Conservation (phyloP, 2,113 vertebrate genomes). For the Peucedramus taeniatus region DNA sequence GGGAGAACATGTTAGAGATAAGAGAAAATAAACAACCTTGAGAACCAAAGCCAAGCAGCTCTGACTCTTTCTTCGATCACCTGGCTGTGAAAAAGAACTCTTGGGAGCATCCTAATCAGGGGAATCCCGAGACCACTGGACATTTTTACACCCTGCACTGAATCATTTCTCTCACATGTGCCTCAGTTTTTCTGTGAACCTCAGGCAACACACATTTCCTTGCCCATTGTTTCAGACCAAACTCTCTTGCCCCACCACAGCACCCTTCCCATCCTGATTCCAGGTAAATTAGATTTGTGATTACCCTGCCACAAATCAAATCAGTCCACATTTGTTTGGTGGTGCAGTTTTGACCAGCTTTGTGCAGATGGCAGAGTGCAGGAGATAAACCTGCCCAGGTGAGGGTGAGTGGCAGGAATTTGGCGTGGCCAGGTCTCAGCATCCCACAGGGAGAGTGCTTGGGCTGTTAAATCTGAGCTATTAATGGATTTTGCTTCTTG, state of each 20-base stretch:
- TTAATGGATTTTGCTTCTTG: not conserved
- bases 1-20: too few species aligned
- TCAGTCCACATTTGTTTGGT: not conserved
- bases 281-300: not conserved
- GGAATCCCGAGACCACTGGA: too few species aligned
- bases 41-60: too few species aligned
- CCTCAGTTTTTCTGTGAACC: not conserved
- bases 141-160: not conserved
- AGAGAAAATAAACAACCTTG: too few species aligned
- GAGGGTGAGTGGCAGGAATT: not conserved
- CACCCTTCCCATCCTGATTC: not conserved
- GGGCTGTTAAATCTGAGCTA: not conserved
- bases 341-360: not conserved
- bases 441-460: not conserved
- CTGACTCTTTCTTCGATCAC: too few species aligned
- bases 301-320: not conserved
- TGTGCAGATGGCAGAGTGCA: not conserved
- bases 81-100: too few species aligned
- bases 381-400: not conserved
- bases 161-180: not conserved
- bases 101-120: too few species aligned
- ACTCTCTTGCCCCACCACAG: not conserved
- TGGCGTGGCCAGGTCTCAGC: accelerated
- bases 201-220: not conserved
- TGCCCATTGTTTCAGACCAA: not conserved